A percentile compares a stretch with the other conserved stretches of the same genome.
Conservation (phyloP, 2,888 invertebrate genomes). For the Tachina grossa region DNA sequence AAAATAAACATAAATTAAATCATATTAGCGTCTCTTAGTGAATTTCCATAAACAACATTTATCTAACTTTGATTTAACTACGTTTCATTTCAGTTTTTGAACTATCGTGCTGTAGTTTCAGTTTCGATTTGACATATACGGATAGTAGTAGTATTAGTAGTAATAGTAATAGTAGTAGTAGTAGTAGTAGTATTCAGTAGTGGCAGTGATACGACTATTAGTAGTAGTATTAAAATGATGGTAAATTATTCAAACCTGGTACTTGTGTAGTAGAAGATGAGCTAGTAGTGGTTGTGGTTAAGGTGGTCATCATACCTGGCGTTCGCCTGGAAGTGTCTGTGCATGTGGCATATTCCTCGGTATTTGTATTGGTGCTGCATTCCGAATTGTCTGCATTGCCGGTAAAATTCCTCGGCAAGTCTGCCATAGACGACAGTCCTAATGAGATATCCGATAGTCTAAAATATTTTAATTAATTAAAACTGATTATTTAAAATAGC, state of each 20-base stretch:
- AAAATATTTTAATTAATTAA: not conserved
- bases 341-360: constrained; percentile 94
- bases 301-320: constrained; percentile 84
- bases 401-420: constrained; percentile 47
- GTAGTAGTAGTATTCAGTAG: not conserved
- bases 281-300: constrained; percentile 83
- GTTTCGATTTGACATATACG: constrained; percentile 66
- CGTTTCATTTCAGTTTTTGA: constrained; percentile 16
- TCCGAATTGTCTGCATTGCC: constrained; percentile 90
- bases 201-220: not conserved
- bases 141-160: not conserved
- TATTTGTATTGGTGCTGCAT: constrained; percentile 89
- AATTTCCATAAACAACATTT: constrained; percentile 39
- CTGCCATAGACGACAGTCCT: constrained; percentile 55
- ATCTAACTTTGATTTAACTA: constrained; percentile 53
- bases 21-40: not conserved
- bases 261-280: constrained; percentile 83
- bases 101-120: constrained; percentile 65
- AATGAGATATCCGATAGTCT: constrained; percentile 65
- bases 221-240: constrained; percentile 50
- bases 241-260: constrained; percentile 81
- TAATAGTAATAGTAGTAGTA: not conserved
- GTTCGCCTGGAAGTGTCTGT: constrained; percentile 88
- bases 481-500: not conserved
- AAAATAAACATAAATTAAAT: constrained; percentile 26